phyloP scores from a whole-genome alignment of 1,140 invertebrate genomes.

The Calliphora vicina region DNA sequence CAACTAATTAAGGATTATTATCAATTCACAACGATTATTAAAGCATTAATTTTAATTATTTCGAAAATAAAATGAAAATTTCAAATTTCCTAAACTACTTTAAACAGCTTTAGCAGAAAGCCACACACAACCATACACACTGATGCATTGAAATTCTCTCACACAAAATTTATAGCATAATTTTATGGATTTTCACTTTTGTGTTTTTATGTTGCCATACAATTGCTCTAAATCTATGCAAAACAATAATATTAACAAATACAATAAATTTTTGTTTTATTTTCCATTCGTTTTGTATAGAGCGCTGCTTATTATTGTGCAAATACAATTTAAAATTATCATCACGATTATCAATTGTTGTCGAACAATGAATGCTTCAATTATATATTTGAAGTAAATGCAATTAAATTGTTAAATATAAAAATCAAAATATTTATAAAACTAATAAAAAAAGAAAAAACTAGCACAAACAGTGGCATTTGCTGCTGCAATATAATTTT shows the following conservation, averaged over 20 bases:
- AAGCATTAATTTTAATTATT: slow-evolving; percentile 1
- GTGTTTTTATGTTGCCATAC: no score
- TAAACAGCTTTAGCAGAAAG: neutral
- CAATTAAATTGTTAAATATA: slow-evolving; percentile 27
- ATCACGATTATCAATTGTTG: slow-evolving; percentile 12
- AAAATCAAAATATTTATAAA: slow-evolving; percentile 17
- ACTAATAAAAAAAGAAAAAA: no score
- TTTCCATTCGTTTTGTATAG: neutral
- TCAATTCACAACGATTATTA: neutral
- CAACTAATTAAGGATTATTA: neutral
- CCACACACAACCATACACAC: no score
- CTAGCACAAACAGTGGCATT: no score
- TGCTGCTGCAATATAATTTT: no score
- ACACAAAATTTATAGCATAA: no score
- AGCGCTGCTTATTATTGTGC: neutral
- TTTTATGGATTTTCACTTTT: no score
- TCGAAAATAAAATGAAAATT: neutral
- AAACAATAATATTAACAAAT: neutral
- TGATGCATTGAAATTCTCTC: no score
- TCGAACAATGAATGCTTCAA: neutral
- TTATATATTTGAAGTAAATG: slow-evolving; percentile 2
- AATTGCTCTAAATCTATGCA: neutral
- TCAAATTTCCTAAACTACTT: neutral
- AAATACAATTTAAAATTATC: slow-evolving; percentile 3
- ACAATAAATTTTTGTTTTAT: neutral